Percentiles rank a stretch among this genome's conserved stretches.
Evolutionary conservation across 2,113 vertebrate species (phyloP).

Genomic region (Sterna hirundo): DNA sequence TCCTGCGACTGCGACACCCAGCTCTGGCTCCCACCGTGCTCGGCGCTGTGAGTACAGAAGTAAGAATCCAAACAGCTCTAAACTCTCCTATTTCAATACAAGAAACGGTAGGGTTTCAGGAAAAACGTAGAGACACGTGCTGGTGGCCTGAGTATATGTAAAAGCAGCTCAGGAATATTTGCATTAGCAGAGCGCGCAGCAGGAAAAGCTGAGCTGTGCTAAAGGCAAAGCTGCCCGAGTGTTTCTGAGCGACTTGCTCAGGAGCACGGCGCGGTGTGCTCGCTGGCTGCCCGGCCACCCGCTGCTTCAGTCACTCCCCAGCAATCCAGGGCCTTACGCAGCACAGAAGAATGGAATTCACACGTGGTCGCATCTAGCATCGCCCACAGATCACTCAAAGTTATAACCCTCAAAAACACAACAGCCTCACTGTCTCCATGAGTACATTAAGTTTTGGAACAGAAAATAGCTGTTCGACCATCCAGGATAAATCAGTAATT

Average conservation of each 20-base stretch:
- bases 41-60: background rate
- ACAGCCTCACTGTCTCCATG: background rate
- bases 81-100: background rate
- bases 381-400: background rate
- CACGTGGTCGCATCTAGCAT: background rate
- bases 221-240: background rate
- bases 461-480: background rate
- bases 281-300: background rate
- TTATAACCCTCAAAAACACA: background rate
- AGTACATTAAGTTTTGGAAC: background rate
- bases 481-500: background rate
- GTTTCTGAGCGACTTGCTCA: background rate
- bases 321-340: background rate
- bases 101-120: background rate
- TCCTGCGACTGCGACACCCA: background rate
- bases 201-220: background rate
- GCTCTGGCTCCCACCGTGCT: background rate
- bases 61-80: background rate
- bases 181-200: background rate
- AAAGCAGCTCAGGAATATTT: conserved; percentile 16
- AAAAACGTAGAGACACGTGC: background rate
- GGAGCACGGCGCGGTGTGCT: background rate
- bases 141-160: background rate
- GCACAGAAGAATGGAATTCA: background rate
- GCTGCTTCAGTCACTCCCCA: background rate